phyloP scores from a whole-genome alignment of 2,888 invertebrate genomes.

The Venustoraphidia nigricollis region DNA sequence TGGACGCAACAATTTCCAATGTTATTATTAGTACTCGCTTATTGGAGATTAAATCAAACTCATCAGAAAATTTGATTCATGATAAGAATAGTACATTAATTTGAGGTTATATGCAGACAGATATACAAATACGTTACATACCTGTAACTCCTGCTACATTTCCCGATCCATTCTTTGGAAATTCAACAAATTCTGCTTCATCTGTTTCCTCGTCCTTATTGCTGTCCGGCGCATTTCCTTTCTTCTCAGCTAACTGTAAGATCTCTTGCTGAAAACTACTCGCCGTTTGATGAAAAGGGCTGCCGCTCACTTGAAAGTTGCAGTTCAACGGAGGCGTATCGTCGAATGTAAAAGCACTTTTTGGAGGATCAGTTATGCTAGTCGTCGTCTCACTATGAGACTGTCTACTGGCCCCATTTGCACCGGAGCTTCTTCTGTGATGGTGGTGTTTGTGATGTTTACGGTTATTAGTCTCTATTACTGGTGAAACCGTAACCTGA shows the following conservation, averaged over 20 bases:
- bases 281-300: conserved; percentile 10
- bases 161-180: conserved; percentile 22
- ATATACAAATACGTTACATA: background rate
- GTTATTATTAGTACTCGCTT: too few species aligned
- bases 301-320: too few species aligned
- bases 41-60: too few species aligned
- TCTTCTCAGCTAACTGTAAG: conserved; percentile 16
- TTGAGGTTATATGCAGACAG: too few species aligned
- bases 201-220: conserved; percentile 33
- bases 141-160: conserved; percentile 8
- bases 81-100: too few species aligned
- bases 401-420: conserved; percentile 12
- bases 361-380: background rate
- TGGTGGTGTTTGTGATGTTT: conserved; percentile 30
- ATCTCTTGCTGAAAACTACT: conserved; percentile 32
- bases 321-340: conserved; percentile 1
- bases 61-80: too few species aligned
- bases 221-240: conserved; percentile 29
- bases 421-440: conserved; percentile 24
- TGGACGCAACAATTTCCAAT: too few species aligned
- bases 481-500: conserved; percentile 25
- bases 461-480: conserved; percentile 7
- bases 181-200: conserved; percentile 41
- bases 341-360: conserved; percentile 5
- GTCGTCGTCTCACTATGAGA: background rate